A percentile compares a stretch with the other conserved stretches of the same genome.
These are phyloP conservation scores for Augochlora pura DNA, from an alignment of 1,140 invertebrate species.

Conservation along the genomic window DNA sequence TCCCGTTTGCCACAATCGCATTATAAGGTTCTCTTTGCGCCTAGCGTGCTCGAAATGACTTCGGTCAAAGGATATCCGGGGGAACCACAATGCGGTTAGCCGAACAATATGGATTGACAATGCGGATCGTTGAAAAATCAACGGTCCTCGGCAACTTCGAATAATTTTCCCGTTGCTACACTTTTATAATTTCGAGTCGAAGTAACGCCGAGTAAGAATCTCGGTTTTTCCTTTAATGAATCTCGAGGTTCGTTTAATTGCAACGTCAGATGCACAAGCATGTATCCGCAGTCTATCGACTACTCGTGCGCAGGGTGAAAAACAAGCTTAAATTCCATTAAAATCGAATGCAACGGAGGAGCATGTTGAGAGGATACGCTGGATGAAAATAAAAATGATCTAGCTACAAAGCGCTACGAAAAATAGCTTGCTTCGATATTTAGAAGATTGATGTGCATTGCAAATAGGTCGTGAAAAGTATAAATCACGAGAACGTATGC, in stretches of 20 bases:
- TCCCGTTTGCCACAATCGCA: conserved; percentile 14
- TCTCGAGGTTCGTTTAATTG: too few species aligned
- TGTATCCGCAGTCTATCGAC: too few species aligned
- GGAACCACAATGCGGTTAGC: background rate
- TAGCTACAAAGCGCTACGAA: background rate
- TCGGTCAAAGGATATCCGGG: conserved; percentile 1
- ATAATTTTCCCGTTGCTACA: too few species aligned
- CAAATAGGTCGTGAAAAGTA: background rate
- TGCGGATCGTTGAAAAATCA: background rate
- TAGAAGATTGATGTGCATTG: background rate
- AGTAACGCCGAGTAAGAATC: too few species aligned
- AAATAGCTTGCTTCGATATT: background rate
- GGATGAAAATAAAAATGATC: background rate
- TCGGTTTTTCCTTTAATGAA: too few species aligned
- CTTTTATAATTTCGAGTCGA: too few species aligned
- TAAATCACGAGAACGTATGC: conserved; percentile 14
- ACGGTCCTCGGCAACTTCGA: background rate
- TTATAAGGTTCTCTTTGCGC: conserved; percentile 10
- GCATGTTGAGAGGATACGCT: background rate
- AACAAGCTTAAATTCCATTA: background rate
- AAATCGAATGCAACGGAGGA: background rate
- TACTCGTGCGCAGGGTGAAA: too few species aligned
- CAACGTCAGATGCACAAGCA: too few species aligned
- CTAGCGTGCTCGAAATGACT: conserved; percentile 5
- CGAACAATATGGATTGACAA: background rate